Conservation (phyloP, 2,797 vertebrate genomes). For the Nannoperca obscura region DNA sequence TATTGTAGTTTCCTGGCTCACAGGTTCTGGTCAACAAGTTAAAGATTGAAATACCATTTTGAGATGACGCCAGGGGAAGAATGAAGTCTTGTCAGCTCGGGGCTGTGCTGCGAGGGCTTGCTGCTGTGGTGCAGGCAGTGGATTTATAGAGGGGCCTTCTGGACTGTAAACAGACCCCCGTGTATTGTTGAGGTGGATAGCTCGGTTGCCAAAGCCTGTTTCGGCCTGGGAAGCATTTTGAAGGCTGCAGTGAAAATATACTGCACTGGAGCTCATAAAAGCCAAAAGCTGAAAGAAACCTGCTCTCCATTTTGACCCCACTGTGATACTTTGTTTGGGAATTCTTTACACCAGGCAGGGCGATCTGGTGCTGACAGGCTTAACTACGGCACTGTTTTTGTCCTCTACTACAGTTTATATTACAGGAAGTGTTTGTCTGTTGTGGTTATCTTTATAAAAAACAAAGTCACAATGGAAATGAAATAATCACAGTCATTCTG, state of each 20-base stretch:
- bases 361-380: constrained; percentile 50
- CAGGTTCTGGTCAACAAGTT: constrained; percentile 58
- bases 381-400: constrained; percentile 40
- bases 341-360: constrained; percentile 35
- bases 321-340: constrained; percentile 64
- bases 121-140: constrained; percentile 54
- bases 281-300: constrained; percentile 68
- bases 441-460: constrained; percentile 54
- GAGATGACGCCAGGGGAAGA: constrained; percentile 53
- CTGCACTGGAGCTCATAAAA: constrained; percentile 75
- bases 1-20: constrained; percentile 65
- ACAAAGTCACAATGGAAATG: constrained; percentile 57
- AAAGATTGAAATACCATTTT: constrained; percentile 62
- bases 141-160: constrained; percentile 80
- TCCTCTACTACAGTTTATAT: constrained; percentile 28
- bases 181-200: constrained; percentile 80
- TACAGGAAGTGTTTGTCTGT: constrained; percentile 64
- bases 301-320: constrained; percentile 63
- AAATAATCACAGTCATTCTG: constrained; percentile 57
- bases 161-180: constrained; percentile 80
- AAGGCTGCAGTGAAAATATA: constrained; percentile 78
- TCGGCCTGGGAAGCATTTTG: constrained; percentile 73
- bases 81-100: constrained; percentile 39
- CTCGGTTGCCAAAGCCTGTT: constrained; percentile 72
- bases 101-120: constrained; percentile 32